Percentiles rank a stretch among this genome's conserved stretches.
Conservation (phyloP, 2,797 vertebrate species). For the Melanotaenia nigrans region DNA sequence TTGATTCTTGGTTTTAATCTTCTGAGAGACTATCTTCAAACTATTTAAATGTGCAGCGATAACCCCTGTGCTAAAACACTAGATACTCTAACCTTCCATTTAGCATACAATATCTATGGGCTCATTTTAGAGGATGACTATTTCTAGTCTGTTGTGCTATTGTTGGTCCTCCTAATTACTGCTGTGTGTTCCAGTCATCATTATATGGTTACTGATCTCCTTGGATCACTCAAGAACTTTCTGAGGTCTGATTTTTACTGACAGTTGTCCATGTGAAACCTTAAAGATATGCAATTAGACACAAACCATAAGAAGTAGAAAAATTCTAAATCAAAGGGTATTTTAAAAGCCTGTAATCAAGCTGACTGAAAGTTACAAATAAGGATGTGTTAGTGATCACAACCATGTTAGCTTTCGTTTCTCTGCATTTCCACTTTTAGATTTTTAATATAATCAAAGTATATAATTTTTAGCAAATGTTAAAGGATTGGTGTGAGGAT, state of each 20-base stretch:
- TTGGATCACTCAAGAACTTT: neutral
- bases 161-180: neutral
- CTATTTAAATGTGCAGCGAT: neutral
- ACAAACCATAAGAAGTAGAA: neutral
- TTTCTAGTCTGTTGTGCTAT: neutral
- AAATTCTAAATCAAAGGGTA: neutral
- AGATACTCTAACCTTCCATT: neutral
- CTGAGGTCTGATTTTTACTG: neutral
- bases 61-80: neutral
- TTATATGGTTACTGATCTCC: neutral
- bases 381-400: neutral
- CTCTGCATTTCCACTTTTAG: neutral
- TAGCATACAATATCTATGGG: neutral
- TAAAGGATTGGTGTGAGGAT: conserved; percentile 5
- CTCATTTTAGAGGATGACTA: neutral
- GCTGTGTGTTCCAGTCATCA: neutral
- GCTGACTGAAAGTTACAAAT: neutral
- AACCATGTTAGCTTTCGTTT: neutral
- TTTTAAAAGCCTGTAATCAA: neutral
- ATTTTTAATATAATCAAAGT: neutral
- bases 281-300: neutral
- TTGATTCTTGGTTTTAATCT: neutral
- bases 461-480: neutral
- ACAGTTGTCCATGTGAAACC: neutral
- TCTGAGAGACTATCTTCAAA: neutral